Conservation (phyloP, 2,113 vertebrate species). For the Equus przewalskii region DNA sequence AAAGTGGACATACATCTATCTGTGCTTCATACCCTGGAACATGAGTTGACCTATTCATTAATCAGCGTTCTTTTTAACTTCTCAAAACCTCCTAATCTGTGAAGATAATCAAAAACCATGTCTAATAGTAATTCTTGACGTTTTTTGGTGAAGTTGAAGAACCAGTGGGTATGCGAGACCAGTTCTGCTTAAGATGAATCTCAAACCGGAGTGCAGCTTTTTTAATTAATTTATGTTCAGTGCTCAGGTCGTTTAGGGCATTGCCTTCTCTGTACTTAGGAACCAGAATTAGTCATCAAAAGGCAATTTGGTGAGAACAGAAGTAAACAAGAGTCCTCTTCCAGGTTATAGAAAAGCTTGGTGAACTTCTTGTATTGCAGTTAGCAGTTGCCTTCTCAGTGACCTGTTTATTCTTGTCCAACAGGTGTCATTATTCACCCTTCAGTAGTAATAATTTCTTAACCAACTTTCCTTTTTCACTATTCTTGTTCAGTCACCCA, state of each 20-base stretch:
- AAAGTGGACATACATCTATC: not conserved
- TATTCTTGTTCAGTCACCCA: not conserved
- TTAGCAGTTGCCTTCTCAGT: not conserved
- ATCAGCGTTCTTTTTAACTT: not conserved
- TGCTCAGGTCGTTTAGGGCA: not conserved
- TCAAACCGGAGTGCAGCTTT: not conserved
- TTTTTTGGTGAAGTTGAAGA: slow-evolving; percentile 28
- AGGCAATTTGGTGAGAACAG: not conserved
- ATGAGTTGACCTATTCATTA: not conserved
- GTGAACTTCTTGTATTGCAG: not conserved
- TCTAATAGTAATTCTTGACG: slow-evolving; percentile 10
- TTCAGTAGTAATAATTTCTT: not conserved
- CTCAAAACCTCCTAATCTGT: not conserved
- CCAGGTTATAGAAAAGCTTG: not conserved
- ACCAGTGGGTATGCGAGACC: not conserved
- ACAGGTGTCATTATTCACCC: not conserved
- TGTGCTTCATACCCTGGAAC: not conserved
- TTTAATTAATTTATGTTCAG: not conserved
- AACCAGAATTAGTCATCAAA: not conserved
- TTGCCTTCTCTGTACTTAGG: not conserved
- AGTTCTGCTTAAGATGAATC: not conserved
- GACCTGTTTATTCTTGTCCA: not conserved
- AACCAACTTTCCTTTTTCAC: not conserved
- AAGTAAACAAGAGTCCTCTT: slow-evolving; percentile 6
- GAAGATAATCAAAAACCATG: slow-evolving; percentile 14